These are phyloP conservation scores for Nothoprocta perdicaria DNA, from an alignment of 2,113 vertebrate species.

Conservation along the genomic window DNA sequence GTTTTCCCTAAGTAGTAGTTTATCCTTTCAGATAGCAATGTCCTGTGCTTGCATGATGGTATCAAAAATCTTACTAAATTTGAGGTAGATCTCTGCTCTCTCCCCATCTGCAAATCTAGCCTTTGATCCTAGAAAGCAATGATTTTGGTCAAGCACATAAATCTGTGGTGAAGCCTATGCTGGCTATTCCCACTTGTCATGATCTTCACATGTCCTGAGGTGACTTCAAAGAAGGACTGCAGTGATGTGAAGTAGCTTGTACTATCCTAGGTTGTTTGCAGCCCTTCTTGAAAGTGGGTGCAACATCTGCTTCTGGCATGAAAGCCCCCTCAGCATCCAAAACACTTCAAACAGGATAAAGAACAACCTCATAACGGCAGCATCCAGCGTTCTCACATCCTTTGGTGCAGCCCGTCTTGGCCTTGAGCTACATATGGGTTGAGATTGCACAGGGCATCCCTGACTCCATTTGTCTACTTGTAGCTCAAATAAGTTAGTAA, in stretches of 20 bases:
- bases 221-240: neutral
- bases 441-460: neutral
- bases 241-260: conserved; percentile 7
- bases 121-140: neutral
- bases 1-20: no score
- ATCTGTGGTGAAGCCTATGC: neutral
- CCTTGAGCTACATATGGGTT: neutral
- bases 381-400: neutral
- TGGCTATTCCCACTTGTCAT: neutral
- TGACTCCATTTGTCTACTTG: neutral
- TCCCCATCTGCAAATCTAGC: neutral
- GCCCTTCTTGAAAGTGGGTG: neutral
- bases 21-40: neutral
- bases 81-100: neutral
- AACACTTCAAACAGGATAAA: neutral
- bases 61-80: neutral
- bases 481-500: neutral
- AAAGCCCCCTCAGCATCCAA: neutral
- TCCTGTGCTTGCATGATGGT: neutral
- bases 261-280: neutral
- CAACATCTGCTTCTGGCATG: neutral
- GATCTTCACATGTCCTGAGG: neutral
- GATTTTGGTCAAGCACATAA: conserved; percentile 11
- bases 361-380: neutral
- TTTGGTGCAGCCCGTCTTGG: neutral